These are phyloP conservation scores for Ardeotis arabs DNA, from an alignment of 2,113 vertebrate species.

Conservation along the genomic window DNA sequence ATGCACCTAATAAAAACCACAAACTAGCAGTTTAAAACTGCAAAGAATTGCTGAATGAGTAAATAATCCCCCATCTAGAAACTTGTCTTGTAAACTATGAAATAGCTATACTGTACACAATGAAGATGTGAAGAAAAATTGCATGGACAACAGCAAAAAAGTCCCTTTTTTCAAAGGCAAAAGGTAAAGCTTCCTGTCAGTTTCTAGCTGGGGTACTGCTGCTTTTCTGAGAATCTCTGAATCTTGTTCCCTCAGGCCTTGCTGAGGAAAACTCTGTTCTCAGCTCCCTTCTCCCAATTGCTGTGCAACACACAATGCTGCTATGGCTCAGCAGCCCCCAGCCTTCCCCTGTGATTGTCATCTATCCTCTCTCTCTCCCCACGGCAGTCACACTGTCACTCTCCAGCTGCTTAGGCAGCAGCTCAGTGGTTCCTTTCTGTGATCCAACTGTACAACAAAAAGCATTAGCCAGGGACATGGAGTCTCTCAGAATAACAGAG, in stretches of 20 bases:
- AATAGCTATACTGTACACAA: background rate
- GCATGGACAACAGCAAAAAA: background rate
- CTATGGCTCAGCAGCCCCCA: background rate
- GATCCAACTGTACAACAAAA: background rate
- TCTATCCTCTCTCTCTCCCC: background rate
- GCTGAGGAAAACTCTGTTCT: background rate
- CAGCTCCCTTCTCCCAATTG: background rate
- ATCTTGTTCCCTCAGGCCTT: background rate
- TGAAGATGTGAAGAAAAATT: background rate
- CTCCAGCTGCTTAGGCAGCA: constrained; percentile 36
- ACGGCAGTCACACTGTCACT: background rate
- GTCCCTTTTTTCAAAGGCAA: background rate
- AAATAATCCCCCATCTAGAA: background rate
- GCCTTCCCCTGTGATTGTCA: background rate
- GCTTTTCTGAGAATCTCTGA: background rate
- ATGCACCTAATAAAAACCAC: background rate
- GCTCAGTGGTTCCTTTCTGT: background rate
- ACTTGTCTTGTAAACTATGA: background rate
- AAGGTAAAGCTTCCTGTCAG: background rate
- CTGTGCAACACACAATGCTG: background rate
- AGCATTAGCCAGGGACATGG: background rate
- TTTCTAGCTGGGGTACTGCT: background rate
- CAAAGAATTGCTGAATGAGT: background rate
- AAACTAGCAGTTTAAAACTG: background rate
- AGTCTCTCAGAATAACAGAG: background rate